Evolutionary conservation across 2,797 vertebrate species (phyloP), one percentile per base, ranked within the genome.

Genomic region (Mastacembelus armatus): DNA sequence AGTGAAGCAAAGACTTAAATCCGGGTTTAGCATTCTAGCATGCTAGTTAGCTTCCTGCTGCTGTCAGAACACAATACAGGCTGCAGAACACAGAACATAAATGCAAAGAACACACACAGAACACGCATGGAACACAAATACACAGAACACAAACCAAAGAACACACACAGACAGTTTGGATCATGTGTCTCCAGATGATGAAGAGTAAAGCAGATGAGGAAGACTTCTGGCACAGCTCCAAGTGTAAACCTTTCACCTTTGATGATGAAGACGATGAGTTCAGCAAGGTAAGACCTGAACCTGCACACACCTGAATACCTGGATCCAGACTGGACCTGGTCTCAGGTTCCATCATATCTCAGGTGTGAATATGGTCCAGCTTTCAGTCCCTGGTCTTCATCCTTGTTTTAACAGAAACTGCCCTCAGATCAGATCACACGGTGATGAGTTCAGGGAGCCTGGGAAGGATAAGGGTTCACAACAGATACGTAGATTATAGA

Each of bases 181-280:
- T 10, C n/a, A n/a, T n/a, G n/a, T 66, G 19, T 71, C 11, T 60
- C 15, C 38, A 88, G 96, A 98, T 96, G 97, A 95, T 81, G 80
- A 90, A 96, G 84, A 89, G 72, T 74, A 95, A 95, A 74, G 87
- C 90, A 5, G 98, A 99, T 50, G 98, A 99, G 74, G 97, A 99
- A 40, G 97, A 99, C 2, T 98, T 98, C 63, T 99, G 98, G 98
- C 93, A 98, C 86, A 95, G 93, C 85, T 96, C 96, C 72, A 98
- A 96, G 86, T 97, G 93, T 59, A 96, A 92, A 83, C 96, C 97
- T 4, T 99, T 98, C 78, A 95, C 95, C 19, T 99, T 99, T 60
- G 97, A 99, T 1, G 96, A 99, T 7, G 97, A 98, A 9, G 97
- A 98, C 39, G 96, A 98, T 42, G 96, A 98, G 29, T 94, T 95